A percentile compares a stretch with the other conserved stretches of the same genome.
These are phyloP conservation scores for Varanus komodoensis DNA, from an alignment of 2,113 vertebrate genomes.

Conservation along the genomic window DNA sequence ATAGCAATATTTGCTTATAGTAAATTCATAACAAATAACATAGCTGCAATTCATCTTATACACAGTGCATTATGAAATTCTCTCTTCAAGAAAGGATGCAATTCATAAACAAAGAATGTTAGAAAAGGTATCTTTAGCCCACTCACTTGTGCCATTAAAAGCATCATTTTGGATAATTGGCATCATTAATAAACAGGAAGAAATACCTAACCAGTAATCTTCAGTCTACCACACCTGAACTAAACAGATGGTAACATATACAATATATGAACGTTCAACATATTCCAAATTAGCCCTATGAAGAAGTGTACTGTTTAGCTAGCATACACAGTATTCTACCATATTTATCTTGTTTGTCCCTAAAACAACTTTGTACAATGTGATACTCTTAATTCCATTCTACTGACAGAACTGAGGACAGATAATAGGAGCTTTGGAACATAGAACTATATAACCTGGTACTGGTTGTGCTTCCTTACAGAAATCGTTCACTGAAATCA, in stretches of 20 bases:
- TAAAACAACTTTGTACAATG: not conserved
- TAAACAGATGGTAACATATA: no score
- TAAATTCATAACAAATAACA: no score
- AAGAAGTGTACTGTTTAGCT: not conserved
- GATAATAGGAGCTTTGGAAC: not conserved
- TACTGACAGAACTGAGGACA: not conserved
- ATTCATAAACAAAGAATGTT: not conserved
- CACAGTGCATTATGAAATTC: not conserved
- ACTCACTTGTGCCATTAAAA: not conserved
- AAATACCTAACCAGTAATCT: not conserved
- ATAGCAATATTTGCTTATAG: no score
- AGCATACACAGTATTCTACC: not conserved
- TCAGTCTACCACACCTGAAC: not conserved
- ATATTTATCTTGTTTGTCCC: not conserved
- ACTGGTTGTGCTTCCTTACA: not conserved
- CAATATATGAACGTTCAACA: not conserved
- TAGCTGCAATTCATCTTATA: no score
- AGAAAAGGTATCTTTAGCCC: not conserved
- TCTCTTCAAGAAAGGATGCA: not conserved
- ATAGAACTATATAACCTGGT: not conserved
- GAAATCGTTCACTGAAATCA: not conserved
- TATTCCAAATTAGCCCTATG: not conserved
- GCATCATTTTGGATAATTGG: not conserved
- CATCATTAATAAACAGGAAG: not conserved
- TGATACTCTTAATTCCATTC: not conserved